A percentile compares a stretch with the other conserved stretches of the same genome.
Evolutionary conservation across 2,888 invertebrate species (phyloP).

Genomic region (Xestobium rufovillosum): DNA sequence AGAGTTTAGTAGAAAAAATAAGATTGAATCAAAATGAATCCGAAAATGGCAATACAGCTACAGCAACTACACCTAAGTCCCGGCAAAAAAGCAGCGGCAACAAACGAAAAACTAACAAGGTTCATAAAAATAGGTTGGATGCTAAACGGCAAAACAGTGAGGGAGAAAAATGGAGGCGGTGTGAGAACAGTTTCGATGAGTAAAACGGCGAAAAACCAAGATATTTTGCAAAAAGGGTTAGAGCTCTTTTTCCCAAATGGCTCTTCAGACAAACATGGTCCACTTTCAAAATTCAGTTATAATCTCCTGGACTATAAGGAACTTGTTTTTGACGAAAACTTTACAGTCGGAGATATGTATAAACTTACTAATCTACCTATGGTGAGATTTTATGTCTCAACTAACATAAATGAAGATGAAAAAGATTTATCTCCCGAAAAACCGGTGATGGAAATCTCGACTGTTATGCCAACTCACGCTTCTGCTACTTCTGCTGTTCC

Average conservation of each 20-base stretch:
- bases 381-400: constrained; percentile 18
- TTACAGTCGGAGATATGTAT: constrained; percentile 16
- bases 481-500: constrained; percentile 2
- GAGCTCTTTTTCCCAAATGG: constrained; percentile 16
- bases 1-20: constrained; percentile 1
- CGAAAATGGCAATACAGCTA: constrained; percentile 3
- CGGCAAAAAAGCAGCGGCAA: constrained; percentile 5
- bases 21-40: constrained; percentile 2
- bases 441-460: constrained; percentile 1
- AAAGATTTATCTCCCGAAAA: background rate
- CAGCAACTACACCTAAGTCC: constrained; percentile 2
- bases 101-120: constrained; percentile 13
- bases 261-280: constrained; percentile 10
- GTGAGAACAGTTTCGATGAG: constrained; percentile 7
- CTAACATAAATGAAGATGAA: constrained; percentile 9
- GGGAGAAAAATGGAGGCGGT: constrained; percentile 13
- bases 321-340: constrained; percentile 13
- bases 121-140: constrained; percentile 14
- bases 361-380: constrained; percentile 15
- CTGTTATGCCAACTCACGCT: background rate
- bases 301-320: constrained; percentile 14
- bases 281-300: constrained; percentile 11
- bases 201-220: constrained; percentile 12
- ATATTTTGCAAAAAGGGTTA: constrained; percentile 11
- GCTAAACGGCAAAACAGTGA: constrained; percentile 5